Evolutionary conservation across 2,888 invertebrate species (phyloP), one percentile per base, ranked within the genome.

Genomic region (Clunio marinus): DNA sequence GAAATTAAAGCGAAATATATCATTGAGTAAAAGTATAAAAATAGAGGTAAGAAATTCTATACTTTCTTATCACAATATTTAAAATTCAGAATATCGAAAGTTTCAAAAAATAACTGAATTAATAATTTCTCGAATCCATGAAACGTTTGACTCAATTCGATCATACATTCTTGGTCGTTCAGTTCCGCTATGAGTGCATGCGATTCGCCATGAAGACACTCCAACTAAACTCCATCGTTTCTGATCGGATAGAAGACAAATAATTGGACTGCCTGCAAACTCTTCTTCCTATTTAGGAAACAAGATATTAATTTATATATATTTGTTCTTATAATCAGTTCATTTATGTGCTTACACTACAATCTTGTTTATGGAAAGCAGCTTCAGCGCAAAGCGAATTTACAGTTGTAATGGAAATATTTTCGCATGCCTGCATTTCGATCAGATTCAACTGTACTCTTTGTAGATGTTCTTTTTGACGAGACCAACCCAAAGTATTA

Each of bases 311-410:
- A 20, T 37, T 22, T 62, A 45, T 24, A 20, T 24, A 37, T 22
- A 57, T 20, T 20, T 17, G 15, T 13, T 37, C 20, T 7, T 37
- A 13, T 24, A 20, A 66, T 10, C 2, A 15, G 28, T 28, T 20
- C 7, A n/a, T 20, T 7, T 8, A 22, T 25, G 41, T 69, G 81
- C 89, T 88, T 81, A 92, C 92, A 78, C 87, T 88, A 76, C 93
- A 93, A 77, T 91, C 91, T 72, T 90, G 87, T 73, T 86, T 86
- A 71, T 88, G 87, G 74, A 88, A 88, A 20, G 88, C 82, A 1
- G 91, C 86, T 74, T 92, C 92, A 4, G 91, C 88, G 75, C 93
- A 93, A 72, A 93, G 82, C 72, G 90, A 89, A 74, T 93, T 92
- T 2, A 87, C 87, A 28, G 88, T 89, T 2, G 90, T 87, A 72